phyloP scores from a whole-genome alignment of 2,113 vertebrate genomes.

The Sisor rabdophorus region DNA sequence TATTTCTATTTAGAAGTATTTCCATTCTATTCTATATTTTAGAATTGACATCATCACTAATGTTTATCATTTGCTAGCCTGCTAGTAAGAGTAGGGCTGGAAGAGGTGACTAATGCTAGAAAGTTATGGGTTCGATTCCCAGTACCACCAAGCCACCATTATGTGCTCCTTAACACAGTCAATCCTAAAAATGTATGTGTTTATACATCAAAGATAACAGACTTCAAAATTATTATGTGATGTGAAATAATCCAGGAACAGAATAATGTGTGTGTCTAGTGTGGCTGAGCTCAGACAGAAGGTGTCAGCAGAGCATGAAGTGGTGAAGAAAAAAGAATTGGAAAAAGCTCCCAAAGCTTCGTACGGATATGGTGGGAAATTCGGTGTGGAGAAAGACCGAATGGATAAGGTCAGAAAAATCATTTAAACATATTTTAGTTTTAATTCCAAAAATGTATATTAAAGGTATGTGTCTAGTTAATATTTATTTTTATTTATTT shows the following conservation, averaged over 20 bases:
- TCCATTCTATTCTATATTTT: no score
- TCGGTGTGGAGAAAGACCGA: conserved; percentile 87
- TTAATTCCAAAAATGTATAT: no score
- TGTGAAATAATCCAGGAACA: no score
- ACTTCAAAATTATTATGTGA: no score
- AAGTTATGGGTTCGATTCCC: no score
- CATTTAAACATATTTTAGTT: no score
- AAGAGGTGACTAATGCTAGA: no score
- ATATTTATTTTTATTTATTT: no score
- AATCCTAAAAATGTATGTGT: background rate
- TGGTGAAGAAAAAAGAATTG: conserved; percentile 83
- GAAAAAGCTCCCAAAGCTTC: conserved; percentile 82
- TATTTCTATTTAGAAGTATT: no score
- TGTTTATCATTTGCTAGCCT: background rate
- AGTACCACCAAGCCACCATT: no score
- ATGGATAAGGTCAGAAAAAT: conserved; percentile 83
- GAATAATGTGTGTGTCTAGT: conserved; percentile 64
- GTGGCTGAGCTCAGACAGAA: conserved; percentile 82
- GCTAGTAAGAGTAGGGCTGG: no score
- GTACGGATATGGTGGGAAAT: conserved; percentile 92
- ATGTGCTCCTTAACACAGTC: background rate
- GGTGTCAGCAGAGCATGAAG: conserved; percentile 83
- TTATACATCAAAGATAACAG: background rate
- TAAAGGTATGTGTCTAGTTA: no score
- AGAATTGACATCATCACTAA: background rate